These are phyloP conservation scores for Stenopsyche tienmushanensis DNA, from an alignment of 1,140 invertebrate genomes.

Conservation along the genomic window DNA sequence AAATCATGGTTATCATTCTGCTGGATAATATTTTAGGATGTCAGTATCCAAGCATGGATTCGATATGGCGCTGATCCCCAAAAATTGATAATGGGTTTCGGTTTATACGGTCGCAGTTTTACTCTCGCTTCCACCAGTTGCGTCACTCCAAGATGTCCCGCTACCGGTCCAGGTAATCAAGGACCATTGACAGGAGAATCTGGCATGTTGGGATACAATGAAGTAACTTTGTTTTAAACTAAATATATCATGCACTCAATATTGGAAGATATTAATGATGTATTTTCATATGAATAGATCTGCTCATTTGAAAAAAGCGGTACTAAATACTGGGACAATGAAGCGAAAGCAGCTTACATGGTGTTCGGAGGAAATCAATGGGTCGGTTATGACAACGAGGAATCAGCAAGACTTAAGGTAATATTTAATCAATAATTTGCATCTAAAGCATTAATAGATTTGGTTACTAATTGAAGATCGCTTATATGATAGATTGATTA, in stretches of 20 bases:
- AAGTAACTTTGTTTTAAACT: slow-evolving; percentile 51
- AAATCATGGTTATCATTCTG: too few relatives aligned
- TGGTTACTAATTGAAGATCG: too few relatives aligned
- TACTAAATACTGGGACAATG: slow-evolving; percentile 22
- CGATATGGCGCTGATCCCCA: slow-evolving; percentile 55
- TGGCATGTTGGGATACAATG: slow-evolving; percentile 77
- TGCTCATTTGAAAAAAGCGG: slow-evolving; percentile 18
- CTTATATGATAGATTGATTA: slow-evolving; percentile 55
- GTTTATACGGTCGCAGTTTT: slow-evolving; percentile 69
- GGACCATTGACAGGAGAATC: slow-evolving; percentile 70
- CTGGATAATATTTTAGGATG: too few relatives aligned
- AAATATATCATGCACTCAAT: neutral
- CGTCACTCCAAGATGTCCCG: slow-evolving; percentile 53
- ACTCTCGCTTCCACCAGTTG: slow-evolving; percentile 53
- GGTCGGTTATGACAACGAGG: slow-evolving; percentile 51
- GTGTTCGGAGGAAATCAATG: slow-evolving; percentile 47
- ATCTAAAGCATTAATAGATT: too few relatives aligned
- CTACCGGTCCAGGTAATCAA: slow-evolving; percentile 57
- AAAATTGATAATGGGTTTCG: slow-evolving; percentile 69
- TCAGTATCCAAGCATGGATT: slow-evolving; percentile 47
- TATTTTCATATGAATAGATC: slow-evolving; percentile 14
- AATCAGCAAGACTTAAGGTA: slow-evolving; percentile 47
- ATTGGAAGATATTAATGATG: neutral
- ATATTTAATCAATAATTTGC: too few relatives aligned
- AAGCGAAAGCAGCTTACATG: slow-evolving; percentile 48